Evolutionary conservation across 2,113 vertebrate genomes (phyloP), one percentile per base, ranked within the genome.

Genomic region (Clupea harengus): DNA sequence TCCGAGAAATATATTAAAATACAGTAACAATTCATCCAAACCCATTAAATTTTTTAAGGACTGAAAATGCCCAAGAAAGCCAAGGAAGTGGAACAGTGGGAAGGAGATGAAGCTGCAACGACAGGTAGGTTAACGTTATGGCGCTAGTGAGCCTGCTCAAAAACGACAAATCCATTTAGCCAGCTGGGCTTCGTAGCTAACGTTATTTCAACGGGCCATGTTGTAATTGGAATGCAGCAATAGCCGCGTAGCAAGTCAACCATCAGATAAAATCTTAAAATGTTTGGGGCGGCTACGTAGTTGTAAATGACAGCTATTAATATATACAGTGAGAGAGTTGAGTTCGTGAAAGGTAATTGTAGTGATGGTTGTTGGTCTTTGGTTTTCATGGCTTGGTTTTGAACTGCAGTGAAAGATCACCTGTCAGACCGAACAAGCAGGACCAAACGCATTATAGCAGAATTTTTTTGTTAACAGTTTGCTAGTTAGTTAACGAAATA

Each of bases 1-100:
- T 32, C 72, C 28, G 11, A 1, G 10, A 13, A 32, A 2, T 78
- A 32, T 78, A 13, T 78, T 78, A 78, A 72, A 72, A 72, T 28
- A 13, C 72, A 39, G 2, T 78, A 39, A 78, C 13, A 78, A 13
- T 78, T 32, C 11, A 15, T 32, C 25, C 0, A 15, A 78, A 32
- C 0, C 28, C 84, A n/a, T 82, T 45, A 82, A 10, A 13, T 8
- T 82, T 8, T 82, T 78, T 45, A 81, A 25, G 32, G 20, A 8
- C 50, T 3, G 20, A 90, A 89, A 50, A 95, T 95, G 95, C 95
- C 95, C 0, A 95, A 93, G 87, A 95, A 95, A 87, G n/a, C 84
- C 28, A 94, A 95, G 87, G 94, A 95, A 72, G 94, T 94, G 18
- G 86, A 91, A 1, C 92, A 93, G 88, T 95, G 94, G 95, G 91